A percentile compares a stretch with the other conserved stretches of the same genome.
These are phyloP conservation scores for Philopedon plagiatum DNA, from an alignment of 2,888 invertebrate genomes.

Conservation along the genomic window DNA sequence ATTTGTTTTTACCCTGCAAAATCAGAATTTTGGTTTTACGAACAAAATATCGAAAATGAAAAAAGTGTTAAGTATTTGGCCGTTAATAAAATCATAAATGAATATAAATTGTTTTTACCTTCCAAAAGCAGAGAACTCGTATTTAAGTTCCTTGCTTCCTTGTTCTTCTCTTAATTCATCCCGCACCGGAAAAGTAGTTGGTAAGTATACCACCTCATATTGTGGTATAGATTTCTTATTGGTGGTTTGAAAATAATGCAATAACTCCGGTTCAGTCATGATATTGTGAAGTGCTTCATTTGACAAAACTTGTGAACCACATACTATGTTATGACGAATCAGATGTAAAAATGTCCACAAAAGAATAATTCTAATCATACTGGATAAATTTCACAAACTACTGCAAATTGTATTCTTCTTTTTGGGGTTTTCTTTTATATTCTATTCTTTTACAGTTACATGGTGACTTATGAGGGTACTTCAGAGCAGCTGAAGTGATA, in stretches of 20 bases:
- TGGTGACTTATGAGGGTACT: slow-evolving; percentile 49
- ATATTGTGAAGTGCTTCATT: slow-evolving; percentile 62
- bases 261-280: slow-evolving; percentile 68
- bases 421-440: slow-evolving; percentile 37
- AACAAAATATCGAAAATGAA: no score
- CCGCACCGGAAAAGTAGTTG: slow-evolving; percentile 64
- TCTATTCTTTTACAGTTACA: slow-evolving; percentile 39
- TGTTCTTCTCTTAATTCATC: slow-evolving; percentile 56
- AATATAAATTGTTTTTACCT: slow-evolving; percentile 66
- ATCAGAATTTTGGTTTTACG: no score
- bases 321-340: not conserved
- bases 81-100: no score
- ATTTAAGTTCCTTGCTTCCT: slow-evolving; percentile 70
- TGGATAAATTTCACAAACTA: slow-evolving; percentile 5
- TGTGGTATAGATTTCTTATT: slow-evolving; percentile 69
- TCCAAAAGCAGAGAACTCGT: slow-evolving; percentile 76
- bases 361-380: slow-evolving; percentile 20
- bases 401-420: not conserved
- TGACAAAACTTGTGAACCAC: not conserved
- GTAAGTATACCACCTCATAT: slow-evolving; percentile 76
- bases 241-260: slow-evolving; percentile 67
- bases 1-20: no score
- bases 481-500: slow-evolving; percentile 45
- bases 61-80: no score
- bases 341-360: slow-evolving; percentile 6